Evolutionary conservation across 2,797 vertebrate species (phyloP), one percentile per base, ranked within the genome.

Genomic region (Jordanella pulchra): DNA sequence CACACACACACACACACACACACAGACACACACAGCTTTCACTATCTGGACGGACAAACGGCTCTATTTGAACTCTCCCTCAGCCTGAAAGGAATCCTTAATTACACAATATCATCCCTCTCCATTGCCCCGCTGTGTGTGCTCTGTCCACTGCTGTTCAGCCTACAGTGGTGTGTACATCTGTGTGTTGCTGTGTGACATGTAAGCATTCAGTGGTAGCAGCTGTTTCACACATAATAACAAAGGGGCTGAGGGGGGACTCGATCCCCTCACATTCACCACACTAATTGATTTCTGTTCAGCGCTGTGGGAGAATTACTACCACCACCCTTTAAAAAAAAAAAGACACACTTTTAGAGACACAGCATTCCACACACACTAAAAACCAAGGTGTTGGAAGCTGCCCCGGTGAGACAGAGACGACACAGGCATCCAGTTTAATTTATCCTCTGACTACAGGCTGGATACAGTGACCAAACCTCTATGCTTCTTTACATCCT

Each of bases 61-160:
- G 95, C 95, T 97, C 96, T 97, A 96, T 98, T 98, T 99, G 97
- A 97, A 97, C 96, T 96, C 96, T 97, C 96, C 93, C 97, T 95
- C 96, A 86, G 96, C 95, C 95, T 98, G 96, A 98, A 99, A 98
- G 96, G 96, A 98, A 99, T 97, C 96, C 96, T 97, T 99, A 98
- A 98, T 98, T 99, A 97, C 97, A 97, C 96, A 98, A 98, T 96
- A 98, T 97, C 97, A 96, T 96, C 96, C 95, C 94, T 97, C 97
- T 97, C 97, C 96, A 96, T 95, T 87, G 96, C 96, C 93, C 93
- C 92, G 87, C 91, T 95, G 95, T 92, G 95, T 95, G 94, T 95
- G 90, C 87, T 88, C 82, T 89, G 89, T 90, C 88, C 83, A 87
- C 84, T 83, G 85, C 81, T 81, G 87, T 78, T 89, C 81, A 79